Evolutionary conservation across 2,797 vertebrate genomes (phyloP).

Genomic region (Epinephelus malabaricus): DNA sequence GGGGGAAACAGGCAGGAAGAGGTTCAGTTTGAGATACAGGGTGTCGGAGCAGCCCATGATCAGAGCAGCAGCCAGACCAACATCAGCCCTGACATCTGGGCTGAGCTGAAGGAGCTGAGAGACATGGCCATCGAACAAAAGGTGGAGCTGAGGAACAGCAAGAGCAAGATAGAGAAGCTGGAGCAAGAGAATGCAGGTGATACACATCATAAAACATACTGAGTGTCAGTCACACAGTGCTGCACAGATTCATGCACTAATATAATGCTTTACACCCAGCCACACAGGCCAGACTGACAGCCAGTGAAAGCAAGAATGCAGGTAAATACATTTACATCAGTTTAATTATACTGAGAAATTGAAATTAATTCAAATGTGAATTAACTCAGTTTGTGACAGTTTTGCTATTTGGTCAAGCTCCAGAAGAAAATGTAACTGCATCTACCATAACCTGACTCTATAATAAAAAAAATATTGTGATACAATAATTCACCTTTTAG

Average conservation of each 20-base stretch:
- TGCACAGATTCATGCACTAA: background rate
- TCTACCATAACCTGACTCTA: background rate
- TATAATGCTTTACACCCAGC: background rate
- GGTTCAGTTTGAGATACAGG: background rate
- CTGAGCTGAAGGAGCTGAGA: conserved; percentile 44
- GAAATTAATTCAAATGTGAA: background rate
- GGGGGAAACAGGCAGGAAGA: background rate
- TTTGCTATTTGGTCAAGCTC: background rate
- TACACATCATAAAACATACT: background rate
- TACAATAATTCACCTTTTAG: no score
- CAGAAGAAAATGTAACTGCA: background rate
- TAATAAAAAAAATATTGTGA: no score
- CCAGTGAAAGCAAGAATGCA: background rate
- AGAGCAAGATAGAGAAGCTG: conserved; percentile 22
- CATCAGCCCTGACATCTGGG: conserved; percentile 20
- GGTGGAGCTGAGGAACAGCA: background rate
- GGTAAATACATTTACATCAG: background rate
- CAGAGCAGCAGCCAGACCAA: background rate
- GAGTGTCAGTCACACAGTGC: background rate
- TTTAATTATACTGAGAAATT: background rate
- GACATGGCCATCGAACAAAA: conserved; percentile 23
- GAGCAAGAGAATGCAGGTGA: conserved; percentile 34
- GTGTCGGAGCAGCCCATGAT: background rate
- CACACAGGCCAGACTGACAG: background rate
- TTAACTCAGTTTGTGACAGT: background rate